These are phyloP conservation scores for Poeciliopsis gracilis DNA, from an alignment of 2,797 vertebrate genomes.

Conservation along the genomic window DNA sequence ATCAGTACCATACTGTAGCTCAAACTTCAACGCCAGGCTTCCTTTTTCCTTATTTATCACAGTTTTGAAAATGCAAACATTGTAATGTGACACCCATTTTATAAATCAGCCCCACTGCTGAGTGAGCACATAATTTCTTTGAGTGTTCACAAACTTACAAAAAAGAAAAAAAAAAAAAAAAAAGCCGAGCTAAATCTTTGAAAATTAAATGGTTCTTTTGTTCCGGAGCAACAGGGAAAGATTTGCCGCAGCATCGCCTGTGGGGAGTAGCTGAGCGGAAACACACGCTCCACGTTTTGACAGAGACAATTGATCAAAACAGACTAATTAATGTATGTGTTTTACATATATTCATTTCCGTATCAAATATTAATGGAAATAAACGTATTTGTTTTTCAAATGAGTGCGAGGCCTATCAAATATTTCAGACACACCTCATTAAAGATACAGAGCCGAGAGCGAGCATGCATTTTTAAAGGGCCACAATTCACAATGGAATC, in stretches of 20 bases:
- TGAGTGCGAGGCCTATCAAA: constrained; percentile 76
- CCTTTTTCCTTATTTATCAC: constrained; percentile 13
- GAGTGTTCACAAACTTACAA: constrained; percentile 49
- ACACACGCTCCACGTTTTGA: constrained; percentile 63
- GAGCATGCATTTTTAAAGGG: constrained; percentile 80
- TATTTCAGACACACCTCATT: constrained; percentile 81
- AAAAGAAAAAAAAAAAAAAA: constrained; percentile 57
- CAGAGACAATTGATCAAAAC: constrained; percentile 83
- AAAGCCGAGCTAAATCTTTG: constrained; percentile 67
- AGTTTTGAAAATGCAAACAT: constrained; percentile 33
- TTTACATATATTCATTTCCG: constrained; percentile 84
- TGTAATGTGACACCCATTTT: constrained; percentile 42
- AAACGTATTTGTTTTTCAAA: constrained; percentile 82
- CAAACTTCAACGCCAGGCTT: not conserved
- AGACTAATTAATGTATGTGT: constrained; percentile 82
- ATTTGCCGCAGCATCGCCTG: constrained; percentile 68
- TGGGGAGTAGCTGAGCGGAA: constrained; percentile 68
- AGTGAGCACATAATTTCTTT: constrained; percentile 53
- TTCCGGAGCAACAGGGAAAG: constrained; percentile 74
- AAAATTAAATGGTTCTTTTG: constrained; percentile 74
- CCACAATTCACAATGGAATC: constrained; percentile 64
- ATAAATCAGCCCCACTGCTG: constrained; percentile 33
- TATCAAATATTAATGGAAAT: constrained; percentile 82
- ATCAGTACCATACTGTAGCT: not conserved
- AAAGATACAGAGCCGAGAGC: constrained; percentile 77